These are phyloP conservation scores for Blera fallax DNA, from an alignment of 2,888 invertebrate species.

Conservation along the genomic window DNA sequence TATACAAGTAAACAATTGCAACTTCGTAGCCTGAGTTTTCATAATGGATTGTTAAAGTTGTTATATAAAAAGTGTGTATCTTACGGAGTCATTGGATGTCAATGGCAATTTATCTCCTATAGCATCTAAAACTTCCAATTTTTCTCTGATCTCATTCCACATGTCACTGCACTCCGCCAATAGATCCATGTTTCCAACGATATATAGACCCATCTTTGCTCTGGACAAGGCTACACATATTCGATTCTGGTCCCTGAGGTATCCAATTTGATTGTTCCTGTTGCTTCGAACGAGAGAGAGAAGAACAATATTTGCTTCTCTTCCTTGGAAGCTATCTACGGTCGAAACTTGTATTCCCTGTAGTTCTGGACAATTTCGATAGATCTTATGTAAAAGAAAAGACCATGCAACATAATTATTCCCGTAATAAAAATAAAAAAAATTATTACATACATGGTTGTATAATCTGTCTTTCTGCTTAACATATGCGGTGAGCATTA, in stretches of 20 bases:
- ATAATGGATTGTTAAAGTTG: no score
- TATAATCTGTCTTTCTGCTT: slow-evolving; percentile 53
- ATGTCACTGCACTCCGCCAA: slow-evolving; percentile 83
- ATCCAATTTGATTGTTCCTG: slow-evolving; percentile 86
- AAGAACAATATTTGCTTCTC: slow-evolving; percentile 90
- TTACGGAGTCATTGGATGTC: slow-evolving; percentile 32
- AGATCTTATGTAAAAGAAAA: slow-evolving; percentile 73
- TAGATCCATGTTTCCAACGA: slow-evolving; percentile 88
- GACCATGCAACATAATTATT: not conserved
- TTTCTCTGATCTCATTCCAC: slow-evolving; percentile 83
- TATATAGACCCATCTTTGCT: slow-evolving; percentile 87
- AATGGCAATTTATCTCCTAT: slow-evolving; percentile 83
- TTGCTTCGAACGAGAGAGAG: slow-evolving; percentile 91
- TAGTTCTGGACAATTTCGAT: slow-evolving; percentile 73
- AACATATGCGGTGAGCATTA: slow-evolving; percentile 84
- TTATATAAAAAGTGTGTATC: not conserved
- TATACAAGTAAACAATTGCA: no score
- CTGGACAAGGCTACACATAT: slow-evolving; percentile 91
- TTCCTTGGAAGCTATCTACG: slow-evolving; percentile 92
- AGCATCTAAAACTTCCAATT: slow-evolving; percentile 82
- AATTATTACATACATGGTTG: slow-evolving; percentile 32
- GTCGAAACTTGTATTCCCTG: slow-evolving; percentile 85
- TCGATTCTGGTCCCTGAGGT: slow-evolving; percentile 86
- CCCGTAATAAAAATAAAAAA: not conserved
- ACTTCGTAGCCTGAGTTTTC: no score